Conservation (phyloP, 1,140 invertebrate genomes). For the Neuroterus valhalla region DNA sequence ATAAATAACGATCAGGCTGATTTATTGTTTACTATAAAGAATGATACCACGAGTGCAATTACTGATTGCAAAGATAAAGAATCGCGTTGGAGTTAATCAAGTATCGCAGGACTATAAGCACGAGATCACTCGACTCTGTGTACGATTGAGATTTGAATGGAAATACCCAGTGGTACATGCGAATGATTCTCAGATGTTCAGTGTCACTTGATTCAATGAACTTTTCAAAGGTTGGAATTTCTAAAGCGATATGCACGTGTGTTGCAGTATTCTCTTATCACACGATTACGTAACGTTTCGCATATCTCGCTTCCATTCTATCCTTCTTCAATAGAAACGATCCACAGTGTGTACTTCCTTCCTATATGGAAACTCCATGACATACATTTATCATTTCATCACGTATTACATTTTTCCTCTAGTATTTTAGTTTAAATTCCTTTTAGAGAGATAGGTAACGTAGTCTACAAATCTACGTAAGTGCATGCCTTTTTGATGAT, state of each 20-base stretch:
- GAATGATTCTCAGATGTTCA: background rate
- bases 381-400: background rate
- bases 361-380: conserved; percentile 11
- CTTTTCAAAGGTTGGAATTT: conserved; percentile 24
- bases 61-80: conserved; percentile 28
- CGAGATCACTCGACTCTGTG: conserved; percentile 17
- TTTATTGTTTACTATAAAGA: conserved; percentile 25
- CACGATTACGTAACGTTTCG: conserved; percentile 10
- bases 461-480: no score
- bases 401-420: background rate
- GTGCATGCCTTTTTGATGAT: no score
- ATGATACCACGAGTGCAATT: conserved; percentile 8
- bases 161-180: background rate
- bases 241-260: conserved; percentile 18
- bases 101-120: background rate
- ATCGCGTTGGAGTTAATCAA: background rate
- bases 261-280: background rate
- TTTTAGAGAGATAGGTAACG: no score
- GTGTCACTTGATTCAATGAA: conserved; percentile 27
- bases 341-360: background rate
- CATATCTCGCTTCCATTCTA: conserved; percentile 27
- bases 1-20: background rate
- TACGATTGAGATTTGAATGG: background rate
- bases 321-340: background rate
- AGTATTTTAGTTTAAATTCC: background rate